Conservation (phyloP, 2,797 vertebrate genomes). For the Cryptoprocta ferox region DNA sequence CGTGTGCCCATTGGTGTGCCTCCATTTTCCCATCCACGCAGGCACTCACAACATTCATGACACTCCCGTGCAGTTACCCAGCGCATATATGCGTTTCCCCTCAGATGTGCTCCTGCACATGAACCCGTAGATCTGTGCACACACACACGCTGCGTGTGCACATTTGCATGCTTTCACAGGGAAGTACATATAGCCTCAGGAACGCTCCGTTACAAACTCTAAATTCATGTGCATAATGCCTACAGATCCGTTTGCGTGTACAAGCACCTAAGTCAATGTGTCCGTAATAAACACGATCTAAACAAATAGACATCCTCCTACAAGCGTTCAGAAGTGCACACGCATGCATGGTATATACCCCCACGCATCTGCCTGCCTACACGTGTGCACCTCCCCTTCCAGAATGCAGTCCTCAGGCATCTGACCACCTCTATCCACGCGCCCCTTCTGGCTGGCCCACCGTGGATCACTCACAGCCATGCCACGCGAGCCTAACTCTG, state of each 20-base stretch:
- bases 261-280: not conserved
- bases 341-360: not conserved
- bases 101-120: not conserved
- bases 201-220: not conserved
- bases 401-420: not conserved
- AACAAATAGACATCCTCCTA: not conserved
- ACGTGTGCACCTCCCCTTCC: not conserved
- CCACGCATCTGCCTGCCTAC: not conserved
- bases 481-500: not conserved
- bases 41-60: not conserved
- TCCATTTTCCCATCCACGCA: not conserved
- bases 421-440: not conserved
- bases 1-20: not conserved
- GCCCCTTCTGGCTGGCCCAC: not conserved
- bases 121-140: not conserved
- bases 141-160: too few relatives aligned
- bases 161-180: not conserved
- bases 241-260: not conserved
- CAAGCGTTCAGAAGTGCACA: not conserved
- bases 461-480: not conserved
- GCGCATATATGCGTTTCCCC: not conserved
- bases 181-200: not conserved
- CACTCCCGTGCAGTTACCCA: not conserved
- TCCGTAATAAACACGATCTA: not conserved
- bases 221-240: not conserved